phyloP scores from a whole-genome alignment of 2,113 vertebrate genomes.

The Dicerorhinus sumatrensis region DNA sequence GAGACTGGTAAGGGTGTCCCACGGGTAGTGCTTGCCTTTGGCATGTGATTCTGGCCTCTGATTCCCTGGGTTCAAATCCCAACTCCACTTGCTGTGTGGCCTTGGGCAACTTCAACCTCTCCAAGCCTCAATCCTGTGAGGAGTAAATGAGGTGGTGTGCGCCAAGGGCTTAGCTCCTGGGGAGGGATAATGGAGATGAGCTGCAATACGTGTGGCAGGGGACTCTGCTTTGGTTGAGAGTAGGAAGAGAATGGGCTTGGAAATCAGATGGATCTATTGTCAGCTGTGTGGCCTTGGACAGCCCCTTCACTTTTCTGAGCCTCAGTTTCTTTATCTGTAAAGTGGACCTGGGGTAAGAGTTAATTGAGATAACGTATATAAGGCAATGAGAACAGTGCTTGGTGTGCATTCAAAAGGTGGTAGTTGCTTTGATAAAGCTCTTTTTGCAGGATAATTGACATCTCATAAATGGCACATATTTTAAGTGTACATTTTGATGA shows the following conservation, averaged over 20 bases:
- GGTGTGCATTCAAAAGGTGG: background rate
- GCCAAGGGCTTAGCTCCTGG: background rate
- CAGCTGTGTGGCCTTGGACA: background rate
- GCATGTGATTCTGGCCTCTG: background rate
- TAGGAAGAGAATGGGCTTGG: background rate
- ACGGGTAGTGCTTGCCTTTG: background rate
- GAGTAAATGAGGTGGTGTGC: background rate
- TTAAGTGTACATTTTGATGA: background rate
- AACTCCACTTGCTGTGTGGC: background rate
- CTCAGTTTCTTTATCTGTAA: background rate
- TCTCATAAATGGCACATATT: background rate
- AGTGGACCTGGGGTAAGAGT: background rate
- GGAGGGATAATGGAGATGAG: background rate
- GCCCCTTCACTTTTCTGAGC: background rate
- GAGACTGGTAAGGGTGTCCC: background rate
- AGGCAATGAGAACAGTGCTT: background rate
- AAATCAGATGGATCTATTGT: background rate
- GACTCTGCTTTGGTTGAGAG: background rate
- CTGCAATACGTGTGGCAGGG: background rate
- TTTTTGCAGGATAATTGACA: background rate
- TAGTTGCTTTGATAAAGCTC: background rate
- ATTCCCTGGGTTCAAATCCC: background rate
- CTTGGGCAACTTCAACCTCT: background rate
- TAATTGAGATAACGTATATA: background rate
- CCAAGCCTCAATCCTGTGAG: background rate